These are phyloP conservation scores for Zosterops borbonicus DNA, from an alignment of 2,113 vertebrate species.

Conservation along the genomic window DNA sequence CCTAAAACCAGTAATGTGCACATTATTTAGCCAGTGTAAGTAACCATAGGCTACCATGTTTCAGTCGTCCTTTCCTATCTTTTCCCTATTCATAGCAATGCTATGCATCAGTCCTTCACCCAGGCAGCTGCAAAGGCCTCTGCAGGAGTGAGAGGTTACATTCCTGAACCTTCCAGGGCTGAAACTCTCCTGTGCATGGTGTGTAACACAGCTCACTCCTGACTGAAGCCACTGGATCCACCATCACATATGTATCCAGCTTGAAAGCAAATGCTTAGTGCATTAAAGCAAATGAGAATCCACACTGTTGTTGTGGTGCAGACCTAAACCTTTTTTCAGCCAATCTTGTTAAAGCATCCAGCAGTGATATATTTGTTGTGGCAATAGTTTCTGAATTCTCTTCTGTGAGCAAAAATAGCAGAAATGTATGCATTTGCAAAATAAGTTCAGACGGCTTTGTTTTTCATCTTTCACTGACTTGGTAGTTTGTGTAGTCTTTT, in stretches of 20 bases:
- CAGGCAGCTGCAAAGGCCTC: background rate
- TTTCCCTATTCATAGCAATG: background rate
- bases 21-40: background rate
- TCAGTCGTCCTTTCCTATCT: background rate
- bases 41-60: background rate
- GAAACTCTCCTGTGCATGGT: too few species aligned
- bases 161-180: background rate
- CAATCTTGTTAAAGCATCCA: background rate
- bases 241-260: accelerated
- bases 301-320: background rate
- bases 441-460: background rate
- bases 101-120: background rate
- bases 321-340: background rate
- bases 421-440: background rate
- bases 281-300: background rate
- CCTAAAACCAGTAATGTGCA: background rate
- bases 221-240: background rate
- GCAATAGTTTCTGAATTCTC: background rate
- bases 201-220: background rate
- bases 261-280: background rate
- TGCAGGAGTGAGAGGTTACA: background rate
- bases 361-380: background rate
- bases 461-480: background rate
- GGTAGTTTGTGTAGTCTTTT: background rate
- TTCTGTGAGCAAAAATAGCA: background rate